A percentile compares a stretch with the other conserved stretches of the same genome.
Evolutionary conservation across 2,888 invertebrate genomes (phyloP).

Genomic region (Boloria euphrosyne): DNA sequence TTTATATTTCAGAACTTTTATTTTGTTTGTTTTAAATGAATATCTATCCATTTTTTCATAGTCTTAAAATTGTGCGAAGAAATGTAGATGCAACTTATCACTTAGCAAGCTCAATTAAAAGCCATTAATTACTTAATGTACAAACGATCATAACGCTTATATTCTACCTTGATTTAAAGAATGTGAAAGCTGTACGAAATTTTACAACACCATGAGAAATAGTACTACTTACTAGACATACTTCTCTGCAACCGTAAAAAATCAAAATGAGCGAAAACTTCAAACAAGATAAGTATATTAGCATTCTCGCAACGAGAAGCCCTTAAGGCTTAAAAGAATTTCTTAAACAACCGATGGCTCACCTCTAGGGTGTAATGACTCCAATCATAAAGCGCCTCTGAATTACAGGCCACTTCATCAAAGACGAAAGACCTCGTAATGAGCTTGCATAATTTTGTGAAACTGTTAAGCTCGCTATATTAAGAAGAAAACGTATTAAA

Average conservation of each 20-base stretch:
- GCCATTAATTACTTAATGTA: too few species aligned
- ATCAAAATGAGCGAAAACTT: neutral
- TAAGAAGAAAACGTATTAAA: slow-evolving; percentile 31
- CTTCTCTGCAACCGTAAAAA: too few species aligned
- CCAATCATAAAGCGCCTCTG: slow-evolving; percentile 56
- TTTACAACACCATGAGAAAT: too few species aligned
- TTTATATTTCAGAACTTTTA: slow-evolving; percentile 4
- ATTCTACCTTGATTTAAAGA: too few species aligned
- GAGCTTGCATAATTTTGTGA: slow-evolving; percentile 56
- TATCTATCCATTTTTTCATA: too few species aligned
- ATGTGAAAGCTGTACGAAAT: too few species aligned
- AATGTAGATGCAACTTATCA: too few species aligned
- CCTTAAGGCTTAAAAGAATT: slow-evolving; percentile 29
- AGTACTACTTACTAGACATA: too few species aligned
- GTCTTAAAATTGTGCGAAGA: too few species aligned
- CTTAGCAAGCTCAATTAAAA: too few species aligned
- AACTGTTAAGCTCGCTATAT: slow-evolving; percentile 48
- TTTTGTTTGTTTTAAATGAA: neutral
- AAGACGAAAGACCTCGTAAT: slow-evolving; percentile 44
- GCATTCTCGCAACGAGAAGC: slow-evolving; percentile 12
- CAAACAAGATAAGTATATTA: slow-evolving; percentile 20
- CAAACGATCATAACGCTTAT: too few species aligned
- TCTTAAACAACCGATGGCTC: slow-evolving; percentile 35
- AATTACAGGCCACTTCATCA: slow-evolving; percentile 56
- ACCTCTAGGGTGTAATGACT: slow-evolving; percentile 48